These are phyloP conservation scores for Sebastes umbrosus DNA, from an alignment of 2,797 vertebrate genomes.

Conservation along the genomic window DNA sequence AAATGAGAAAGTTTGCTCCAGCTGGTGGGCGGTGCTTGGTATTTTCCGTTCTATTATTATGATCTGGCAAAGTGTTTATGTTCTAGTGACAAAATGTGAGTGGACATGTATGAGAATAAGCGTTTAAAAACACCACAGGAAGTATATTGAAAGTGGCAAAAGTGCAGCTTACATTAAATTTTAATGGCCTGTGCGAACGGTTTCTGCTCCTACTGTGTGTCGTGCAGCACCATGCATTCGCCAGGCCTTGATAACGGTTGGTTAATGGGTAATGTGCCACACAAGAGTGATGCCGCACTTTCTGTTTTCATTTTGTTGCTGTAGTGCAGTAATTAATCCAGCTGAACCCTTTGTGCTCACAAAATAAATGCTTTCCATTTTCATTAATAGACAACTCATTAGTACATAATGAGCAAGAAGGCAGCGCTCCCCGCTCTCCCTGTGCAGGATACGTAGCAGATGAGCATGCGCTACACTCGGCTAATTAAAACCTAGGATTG, in stretches of 20 bases:
- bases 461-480: conserved; percentile 58
- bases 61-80: conserved; percentile 10
- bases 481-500: conserved; percentile 76
- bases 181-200: conserved; percentile 26
- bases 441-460: conserved; percentile 56
- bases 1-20: no score
- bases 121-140: not conserved
- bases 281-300: conserved; percentile 77
- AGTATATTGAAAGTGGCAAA: conserved; percentile 8
- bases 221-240: conserved; percentile 39
- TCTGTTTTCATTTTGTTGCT: conserved; percentile 82
- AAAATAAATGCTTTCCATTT: conserved; percentile 88
- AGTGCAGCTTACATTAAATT: conserved; percentile 47
- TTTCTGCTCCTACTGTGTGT: conserved; percentile 29
- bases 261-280: conserved; percentile 79
- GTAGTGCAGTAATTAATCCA: conserved; percentile 86
- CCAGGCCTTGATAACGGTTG: conserved; percentile 78
- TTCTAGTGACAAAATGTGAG: not conserved
- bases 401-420: conserved; percentile 82
- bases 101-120: not conserved
- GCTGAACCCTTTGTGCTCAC: conserved; percentile 82
- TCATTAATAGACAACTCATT: conserved; percentile 89
- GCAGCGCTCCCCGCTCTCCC: conserved; percentile 69
- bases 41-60: not conserved
- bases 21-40: no score